Conservation (phyloP, 2,888 invertebrate species). For the Himalopsyche japonica region DNA sequence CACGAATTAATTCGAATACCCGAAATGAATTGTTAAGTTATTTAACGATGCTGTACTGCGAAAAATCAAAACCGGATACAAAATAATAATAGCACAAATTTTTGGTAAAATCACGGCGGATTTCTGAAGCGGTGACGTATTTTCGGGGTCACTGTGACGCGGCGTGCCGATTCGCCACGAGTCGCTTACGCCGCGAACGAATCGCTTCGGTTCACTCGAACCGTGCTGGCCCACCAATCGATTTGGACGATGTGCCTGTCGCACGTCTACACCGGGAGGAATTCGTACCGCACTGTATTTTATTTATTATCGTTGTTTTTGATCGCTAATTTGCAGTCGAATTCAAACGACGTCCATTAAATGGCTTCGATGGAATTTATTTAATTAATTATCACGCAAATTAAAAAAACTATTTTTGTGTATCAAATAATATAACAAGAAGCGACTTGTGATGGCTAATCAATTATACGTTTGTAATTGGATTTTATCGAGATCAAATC, state of each 20-base stretch:
- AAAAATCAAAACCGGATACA: background rate
- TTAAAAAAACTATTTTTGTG: too few species aligned
- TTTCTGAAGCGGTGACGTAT: constrained; percentile 12
- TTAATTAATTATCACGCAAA: too few species aligned
- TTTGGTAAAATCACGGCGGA: background rate
- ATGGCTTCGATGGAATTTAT: too few species aligned
- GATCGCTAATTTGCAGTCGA: too few species aligned
- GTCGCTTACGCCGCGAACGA: background rate
- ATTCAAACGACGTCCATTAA: too few species aligned
- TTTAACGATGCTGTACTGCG: background rate
- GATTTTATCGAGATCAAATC: too few species aligned
- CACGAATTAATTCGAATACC: too few species aligned
- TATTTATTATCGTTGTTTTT: too few species aligned
- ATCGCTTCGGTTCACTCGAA: background rate
- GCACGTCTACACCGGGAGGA: background rate
- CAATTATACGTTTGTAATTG: too few species aligned
- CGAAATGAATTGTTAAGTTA: too few species aligned
- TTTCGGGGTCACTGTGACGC: constrained; percentile 23
- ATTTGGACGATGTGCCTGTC: background rate
- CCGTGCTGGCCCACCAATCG: background rate
- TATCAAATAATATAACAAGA: too few species aligned
- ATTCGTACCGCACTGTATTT: background rate
- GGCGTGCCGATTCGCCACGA: background rate
- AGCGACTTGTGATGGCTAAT: too few species aligned
- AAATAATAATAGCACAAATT: background rate